phyloP scores from a whole-genome alignment of 2,888 invertebrate genomes.

The Dromius quadrimaculatus region DNA sequence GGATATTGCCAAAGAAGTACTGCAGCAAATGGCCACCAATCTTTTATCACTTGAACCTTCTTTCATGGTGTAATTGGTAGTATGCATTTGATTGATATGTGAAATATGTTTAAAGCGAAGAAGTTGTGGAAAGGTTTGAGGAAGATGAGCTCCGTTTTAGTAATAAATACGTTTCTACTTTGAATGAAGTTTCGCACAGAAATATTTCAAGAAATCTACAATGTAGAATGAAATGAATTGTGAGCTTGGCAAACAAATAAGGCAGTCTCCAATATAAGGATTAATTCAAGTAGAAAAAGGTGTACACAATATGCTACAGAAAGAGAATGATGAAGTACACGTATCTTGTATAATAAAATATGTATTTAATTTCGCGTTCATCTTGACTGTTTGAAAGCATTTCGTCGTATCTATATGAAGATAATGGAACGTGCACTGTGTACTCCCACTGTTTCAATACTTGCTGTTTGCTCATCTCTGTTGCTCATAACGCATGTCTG shows the following conservation, averaged over 20 bases:
- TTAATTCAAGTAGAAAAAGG: slow-evolving; percentile 23
- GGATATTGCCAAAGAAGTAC: no score
- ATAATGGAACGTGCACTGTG: slow-evolving; percentile 56
- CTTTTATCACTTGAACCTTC: no score
- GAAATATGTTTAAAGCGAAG: no score
- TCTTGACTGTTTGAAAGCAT: neutral
- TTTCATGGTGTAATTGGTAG: no score
- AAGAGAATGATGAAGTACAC: slow-evolving; percentile 19
- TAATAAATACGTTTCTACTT: no score
- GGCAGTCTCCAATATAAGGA: slow-evolving; percentile 5
- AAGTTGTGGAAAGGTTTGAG: no score
- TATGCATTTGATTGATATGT: no score
- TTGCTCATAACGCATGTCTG: slow-evolving; percentile 59
- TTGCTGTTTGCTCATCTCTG: slow-evolving; percentile 54
- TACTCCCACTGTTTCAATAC: slow-evolving; percentile 56
- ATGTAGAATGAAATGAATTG: no score
- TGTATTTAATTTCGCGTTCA: slow-evolving; percentile 60
- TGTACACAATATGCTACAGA: neutral
- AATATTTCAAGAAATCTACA: no score
- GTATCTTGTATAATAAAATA: slow-evolving; percentile 59
- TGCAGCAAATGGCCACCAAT: no score
- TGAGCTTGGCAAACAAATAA: slow-evolving; percentile 14
- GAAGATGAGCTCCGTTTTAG: no score
- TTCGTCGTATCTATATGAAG: slow-evolving; percentile 51
- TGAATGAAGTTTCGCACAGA: no score